These are phyloP conservation scores for Blera fallax DNA, from an alignment of 2,888 invertebrate genomes.

Conservation along the genomic window DNA sequence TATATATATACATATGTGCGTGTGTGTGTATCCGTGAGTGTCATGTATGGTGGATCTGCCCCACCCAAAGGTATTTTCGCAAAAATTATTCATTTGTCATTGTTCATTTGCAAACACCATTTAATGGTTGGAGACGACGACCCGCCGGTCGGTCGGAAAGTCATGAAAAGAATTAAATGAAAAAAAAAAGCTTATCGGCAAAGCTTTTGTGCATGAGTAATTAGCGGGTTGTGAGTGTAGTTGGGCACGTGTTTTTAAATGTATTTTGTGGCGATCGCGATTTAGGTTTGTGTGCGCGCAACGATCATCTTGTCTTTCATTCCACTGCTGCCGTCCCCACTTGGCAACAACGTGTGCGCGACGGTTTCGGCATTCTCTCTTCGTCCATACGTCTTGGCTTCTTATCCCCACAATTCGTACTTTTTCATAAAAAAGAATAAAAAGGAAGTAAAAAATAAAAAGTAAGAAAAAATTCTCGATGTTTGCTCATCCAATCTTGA, in stretches of 20 bases:
- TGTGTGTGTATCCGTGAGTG: slow-evolving; percentile 34
- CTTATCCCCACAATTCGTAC: slow-evolving; percentile 4
- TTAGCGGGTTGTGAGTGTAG: slow-evolving; percentile 76
- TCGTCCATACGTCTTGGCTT: slow-evolving; percentile 1
- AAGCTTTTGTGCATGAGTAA: slow-evolving; percentile 71
- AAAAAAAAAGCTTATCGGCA: slow-evolving; percentile 45
- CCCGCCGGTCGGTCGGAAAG: slow-evolving; percentile 25
- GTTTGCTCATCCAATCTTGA: slow-evolving; percentile 66
- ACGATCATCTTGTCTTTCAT: slow-evolving; percentile 66
- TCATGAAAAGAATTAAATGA: slow-evolving; percentile 1
- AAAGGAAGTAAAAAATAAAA: slow-evolving; percentile 6
- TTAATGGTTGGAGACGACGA: slow-evolving; percentile 53
- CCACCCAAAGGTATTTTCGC: slow-evolving; percentile 73
- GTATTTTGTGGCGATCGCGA: slow-evolving; percentile 71
- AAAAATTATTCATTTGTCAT: slow-evolving; percentile 72
- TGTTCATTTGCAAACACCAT: slow-evolving; percentile 64
- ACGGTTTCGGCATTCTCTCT: slow-evolving; percentile 55
- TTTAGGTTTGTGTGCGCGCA: slow-evolving; percentile 29
- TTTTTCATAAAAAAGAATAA: slow-evolving; percentile 12
- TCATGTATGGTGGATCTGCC: slow-evolving; percentile 64
- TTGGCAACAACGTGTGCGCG: slow-evolving; percentile 70
- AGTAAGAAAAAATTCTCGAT: slow-evolving; percentile 35
- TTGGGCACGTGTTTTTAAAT: slow-evolving; percentile 79
- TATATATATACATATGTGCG: neutral
- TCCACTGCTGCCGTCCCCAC: slow-evolving; percentile 52